Evolutionary conservation across 2,113 vertebrate species (phyloP).

Genomic region (Phoxinus phoxinus): DNA sequence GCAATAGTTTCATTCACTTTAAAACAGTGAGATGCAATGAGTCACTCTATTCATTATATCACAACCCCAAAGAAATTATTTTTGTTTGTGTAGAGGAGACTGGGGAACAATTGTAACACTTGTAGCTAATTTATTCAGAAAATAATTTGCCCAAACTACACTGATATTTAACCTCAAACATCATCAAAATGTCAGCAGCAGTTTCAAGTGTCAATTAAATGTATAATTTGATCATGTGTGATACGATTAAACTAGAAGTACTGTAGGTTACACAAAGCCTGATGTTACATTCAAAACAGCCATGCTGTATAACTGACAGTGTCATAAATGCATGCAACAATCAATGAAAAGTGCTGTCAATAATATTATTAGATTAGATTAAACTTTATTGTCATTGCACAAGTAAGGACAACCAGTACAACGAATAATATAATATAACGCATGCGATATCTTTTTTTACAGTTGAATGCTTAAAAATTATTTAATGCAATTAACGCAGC

Average conservation of each 20-base stretch:
- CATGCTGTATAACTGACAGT: neutral
- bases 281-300: neutral
- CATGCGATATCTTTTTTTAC: no score
- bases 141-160: neutral
- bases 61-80: neutral
- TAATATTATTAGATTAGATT: no score
- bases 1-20: neutral
- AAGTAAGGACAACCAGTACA: no score
- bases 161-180: neutral
- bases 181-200: neutral
- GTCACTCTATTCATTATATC: neutral
- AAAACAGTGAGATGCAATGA: neutral
- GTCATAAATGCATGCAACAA: neutral
- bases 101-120: neutral
- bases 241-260: neutral
- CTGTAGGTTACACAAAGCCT: neutral
- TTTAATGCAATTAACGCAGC: no score
- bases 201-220: neutral
- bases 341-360: no score
- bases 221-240: neutral
- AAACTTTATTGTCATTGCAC: no score
- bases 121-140: conserved; percentile 11
- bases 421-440: no score
- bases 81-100: neutral
- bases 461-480: no score